These are phyloP conservation scores for Megaceryle alcyon DNA, from an alignment of 2,797 vertebrate species.

Conservation along the genomic window DNA sequence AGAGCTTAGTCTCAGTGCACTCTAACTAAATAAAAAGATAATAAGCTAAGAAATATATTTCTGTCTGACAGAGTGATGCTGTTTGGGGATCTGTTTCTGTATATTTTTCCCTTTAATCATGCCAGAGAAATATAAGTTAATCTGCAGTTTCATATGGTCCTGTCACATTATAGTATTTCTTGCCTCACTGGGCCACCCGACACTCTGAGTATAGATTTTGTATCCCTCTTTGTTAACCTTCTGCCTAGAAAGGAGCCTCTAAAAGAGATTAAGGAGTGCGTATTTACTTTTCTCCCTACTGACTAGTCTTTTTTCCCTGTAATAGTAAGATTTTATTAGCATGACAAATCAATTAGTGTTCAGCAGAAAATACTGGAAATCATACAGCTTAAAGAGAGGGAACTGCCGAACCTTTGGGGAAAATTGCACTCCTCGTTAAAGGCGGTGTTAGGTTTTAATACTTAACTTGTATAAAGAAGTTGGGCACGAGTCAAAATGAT, in stretches of 20 bases:
- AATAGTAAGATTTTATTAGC: background rate
- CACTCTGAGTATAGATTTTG: background rate
- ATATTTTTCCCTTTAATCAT: background rate
- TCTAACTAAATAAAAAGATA: background rate
- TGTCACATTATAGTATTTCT: background rate
- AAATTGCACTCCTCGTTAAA: background rate
- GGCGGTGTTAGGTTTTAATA: background rate
- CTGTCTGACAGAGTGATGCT: background rate
- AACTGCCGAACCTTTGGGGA: background rate
- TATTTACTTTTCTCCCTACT: background rate
- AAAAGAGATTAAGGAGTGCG: background rate
- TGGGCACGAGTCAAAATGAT: background rate
- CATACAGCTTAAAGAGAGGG: background rate
- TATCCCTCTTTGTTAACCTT: background rate
- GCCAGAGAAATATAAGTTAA: background rate
- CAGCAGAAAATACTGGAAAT: background rate
- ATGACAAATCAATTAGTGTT: background rate
- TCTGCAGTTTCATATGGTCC: background rate
- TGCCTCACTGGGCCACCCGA: background rate
- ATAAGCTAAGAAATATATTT: background rate
- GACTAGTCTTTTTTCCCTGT: background rate
- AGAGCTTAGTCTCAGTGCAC: background rate
- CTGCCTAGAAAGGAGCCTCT: background rate
- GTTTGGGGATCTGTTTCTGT: background rate
- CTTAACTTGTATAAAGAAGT: background rate